Conservation (phyloP, 2,113 vertebrate species). For the Stictonetta naevosa region DNA sequence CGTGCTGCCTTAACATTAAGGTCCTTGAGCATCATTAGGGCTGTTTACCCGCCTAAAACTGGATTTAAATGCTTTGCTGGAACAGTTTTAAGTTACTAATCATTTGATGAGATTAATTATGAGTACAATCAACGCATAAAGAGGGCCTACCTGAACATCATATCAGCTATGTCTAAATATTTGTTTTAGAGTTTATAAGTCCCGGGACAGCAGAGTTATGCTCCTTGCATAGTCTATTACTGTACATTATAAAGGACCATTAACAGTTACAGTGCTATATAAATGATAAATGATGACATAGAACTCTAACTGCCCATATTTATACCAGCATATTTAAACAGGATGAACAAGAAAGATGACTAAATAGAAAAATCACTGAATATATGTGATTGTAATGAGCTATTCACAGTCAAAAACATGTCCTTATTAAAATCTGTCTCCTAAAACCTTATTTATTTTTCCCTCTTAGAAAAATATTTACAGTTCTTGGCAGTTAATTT, state of each 20-base stretch:
- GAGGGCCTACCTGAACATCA: background rate
- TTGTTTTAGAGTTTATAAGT: background rate
- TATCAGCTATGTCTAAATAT: background rate
- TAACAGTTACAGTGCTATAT: constrained; percentile 13
- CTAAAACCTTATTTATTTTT: constrained; percentile 20
- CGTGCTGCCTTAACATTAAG: background rate
- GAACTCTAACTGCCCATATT: constrained; percentile 13
- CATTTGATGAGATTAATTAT: background rate
- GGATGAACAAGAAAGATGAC: background rate
- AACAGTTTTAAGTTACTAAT: background rate
- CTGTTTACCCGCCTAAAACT: background rate
- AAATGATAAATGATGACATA: constrained; percentile 38
- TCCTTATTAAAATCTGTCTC: constrained; percentile 46
- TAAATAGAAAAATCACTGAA: background rate
- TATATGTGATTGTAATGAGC: constrained; percentile 28
- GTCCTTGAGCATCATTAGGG: background rate
- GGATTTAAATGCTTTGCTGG: background rate
- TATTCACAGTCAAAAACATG: constrained; percentile 19
- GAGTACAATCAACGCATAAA: background rate
- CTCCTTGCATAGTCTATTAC: background rate
- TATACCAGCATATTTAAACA: constrained; percentile 21
- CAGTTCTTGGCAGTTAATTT: constrained; percentile 37
- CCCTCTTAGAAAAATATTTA: constrained; percentile 39
- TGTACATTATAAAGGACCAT: constrained; percentile 3
- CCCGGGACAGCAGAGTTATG: background rate